These are phyloP conservation scores for Nipponia nippon DNA, from an alignment of 2,113 vertebrate genomes.

Conservation along the genomic window DNA sequence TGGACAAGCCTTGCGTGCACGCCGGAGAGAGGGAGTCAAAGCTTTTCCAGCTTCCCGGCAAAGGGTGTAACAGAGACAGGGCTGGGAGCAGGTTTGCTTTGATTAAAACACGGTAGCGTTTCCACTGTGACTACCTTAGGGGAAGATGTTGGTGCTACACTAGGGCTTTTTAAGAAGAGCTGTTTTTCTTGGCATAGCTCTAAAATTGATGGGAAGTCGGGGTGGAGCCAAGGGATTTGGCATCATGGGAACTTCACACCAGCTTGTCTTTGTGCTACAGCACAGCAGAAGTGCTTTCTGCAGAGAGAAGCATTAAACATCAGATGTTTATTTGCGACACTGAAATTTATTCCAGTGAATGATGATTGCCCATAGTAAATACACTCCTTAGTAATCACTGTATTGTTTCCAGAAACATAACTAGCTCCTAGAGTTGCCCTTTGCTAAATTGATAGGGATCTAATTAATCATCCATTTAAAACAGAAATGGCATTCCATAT, in stretches of 20 bases:
- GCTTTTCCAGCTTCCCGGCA: neutral
- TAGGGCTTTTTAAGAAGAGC: neutral
- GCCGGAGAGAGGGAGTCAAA: neutral
- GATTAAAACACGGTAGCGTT: neutral
- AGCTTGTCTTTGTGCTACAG: neutral
- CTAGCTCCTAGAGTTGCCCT: neutral
- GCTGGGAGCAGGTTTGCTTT: neutral
- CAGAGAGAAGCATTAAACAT: neutral
- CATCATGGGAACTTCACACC: neutral
- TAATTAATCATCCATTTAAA: neutral
- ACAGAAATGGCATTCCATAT: neutral
- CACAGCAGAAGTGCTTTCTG: neutral
- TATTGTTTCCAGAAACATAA: neutral
- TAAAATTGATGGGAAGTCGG: constrained; percentile 24
- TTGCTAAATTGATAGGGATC: neutral
- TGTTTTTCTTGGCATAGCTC: constrained; percentile 9
- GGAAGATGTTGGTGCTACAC: neutral
- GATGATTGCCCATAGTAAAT: neutral
- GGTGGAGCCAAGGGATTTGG: constrained; percentile 17
- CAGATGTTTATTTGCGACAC: neutral
- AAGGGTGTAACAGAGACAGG: neutral
- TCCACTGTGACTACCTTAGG: accelerated
- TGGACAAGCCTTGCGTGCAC: neutral
- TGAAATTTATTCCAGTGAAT: neutral
- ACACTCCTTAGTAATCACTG: neutral